phyloP scores from a whole-genome alignment of 2,113 vertebrate species.

The Ophthalmolycus amberensis region DNA sequence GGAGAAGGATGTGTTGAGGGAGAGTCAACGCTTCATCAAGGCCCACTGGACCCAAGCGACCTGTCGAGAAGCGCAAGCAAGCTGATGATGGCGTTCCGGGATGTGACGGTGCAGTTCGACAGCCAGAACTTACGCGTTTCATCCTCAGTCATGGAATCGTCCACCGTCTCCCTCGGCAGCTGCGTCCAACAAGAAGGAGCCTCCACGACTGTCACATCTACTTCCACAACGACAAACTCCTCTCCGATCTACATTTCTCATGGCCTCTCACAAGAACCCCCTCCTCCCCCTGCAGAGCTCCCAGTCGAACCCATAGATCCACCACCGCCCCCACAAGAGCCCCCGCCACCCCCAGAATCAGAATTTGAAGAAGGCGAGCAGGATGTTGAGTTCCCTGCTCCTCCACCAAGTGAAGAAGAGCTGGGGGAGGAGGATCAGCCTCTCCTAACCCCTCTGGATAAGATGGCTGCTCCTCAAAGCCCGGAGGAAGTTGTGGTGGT shows the following conservation, averaged over 20 bases:
- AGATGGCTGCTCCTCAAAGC: constrained; percentile 61
- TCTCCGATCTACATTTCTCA: constrained; percentile 15
- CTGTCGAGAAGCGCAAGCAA: constrained; percentile 90
- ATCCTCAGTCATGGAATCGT: constrained; percentile 88
- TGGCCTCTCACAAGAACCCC: constrained; percentile 41
- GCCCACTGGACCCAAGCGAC: constrained; percentile 78
- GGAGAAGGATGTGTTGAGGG: constrained; percentile 52
- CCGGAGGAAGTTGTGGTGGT: constrained; percentile 67
- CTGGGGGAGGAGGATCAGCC: constrained; percentile 65
- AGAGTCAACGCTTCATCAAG: constrained; percentile 59
- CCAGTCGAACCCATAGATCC: constrained; percentile 60
- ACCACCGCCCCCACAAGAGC: constrained; percentile 72
- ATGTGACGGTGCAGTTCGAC: constrained; percentile 96
- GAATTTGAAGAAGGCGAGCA: constrained; percentile 65
- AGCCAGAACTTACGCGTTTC: constrained; percentile 95
- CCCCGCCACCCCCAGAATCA: constrained; percentile 70
- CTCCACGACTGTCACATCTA: constrained; percentile 27
- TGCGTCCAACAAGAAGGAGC: constrained; percentile 81
- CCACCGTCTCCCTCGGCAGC: constrained; percentile 91
- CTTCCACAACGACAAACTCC: constrained; percentile 49
- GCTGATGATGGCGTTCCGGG: constrained; percentile 98
- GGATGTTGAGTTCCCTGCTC: constrained; percentile 81
- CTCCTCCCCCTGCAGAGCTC: constrained; percentile 54
- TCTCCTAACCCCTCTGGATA: constrained; percentile 75
- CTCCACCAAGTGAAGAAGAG: constrained; percentile 82